Conservation (phyloP, 2,888 invertebrate species). For the Oscheius onirici region DNA sequence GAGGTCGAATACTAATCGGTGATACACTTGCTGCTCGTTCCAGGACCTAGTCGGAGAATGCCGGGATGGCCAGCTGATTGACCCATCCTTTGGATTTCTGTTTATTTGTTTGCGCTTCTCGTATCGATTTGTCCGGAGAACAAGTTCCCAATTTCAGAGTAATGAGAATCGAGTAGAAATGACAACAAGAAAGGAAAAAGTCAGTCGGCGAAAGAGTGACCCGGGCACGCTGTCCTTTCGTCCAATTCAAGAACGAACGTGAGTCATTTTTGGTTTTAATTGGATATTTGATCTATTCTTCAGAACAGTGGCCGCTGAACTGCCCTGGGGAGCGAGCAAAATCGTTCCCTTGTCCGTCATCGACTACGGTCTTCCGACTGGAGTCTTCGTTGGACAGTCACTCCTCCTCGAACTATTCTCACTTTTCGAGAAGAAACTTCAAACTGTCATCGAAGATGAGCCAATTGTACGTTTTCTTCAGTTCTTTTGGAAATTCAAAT, state of each 20-base stretch:
- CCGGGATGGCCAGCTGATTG: conserved; percentile 10
- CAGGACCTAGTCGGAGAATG: neutral
- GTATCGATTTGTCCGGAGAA: neutral
- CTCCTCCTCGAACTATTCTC: conserved; percentile 93
- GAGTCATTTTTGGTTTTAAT: conserved; percentile 29
- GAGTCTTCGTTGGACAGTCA: conserved; percentile 94
- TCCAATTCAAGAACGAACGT: conserved; percentile 47
- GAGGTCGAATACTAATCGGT: neutral
- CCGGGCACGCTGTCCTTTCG: conserved; percentile 52
- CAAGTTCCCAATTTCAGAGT: neutral
- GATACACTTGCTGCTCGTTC: neutral
- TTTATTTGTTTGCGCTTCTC: neutral
- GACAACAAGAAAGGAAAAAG: conserved; percentile 43
- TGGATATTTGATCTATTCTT: conserved; percentile 9
- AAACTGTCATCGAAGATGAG: conserved; percentile 92
- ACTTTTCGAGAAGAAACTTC: conserved; percentile 94
- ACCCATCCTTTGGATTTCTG: neutral
- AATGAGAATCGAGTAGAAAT: conserved; percentile 6
- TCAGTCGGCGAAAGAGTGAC: conserved; percentile 55
- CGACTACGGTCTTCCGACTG: conserved; percentile 73
- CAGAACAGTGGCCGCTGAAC: conserved; percentile 62
- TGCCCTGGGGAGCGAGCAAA: conserved; percentile 66
- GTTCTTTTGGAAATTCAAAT: conserved; percentile 26
- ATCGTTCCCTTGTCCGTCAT: conserved; percentile 57
- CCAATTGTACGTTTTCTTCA: conserved; percentile 78